A percentile compares a stretch with the other conserved stretches of the same genome.
Evolutionary conservation across 2,113 vertebrate genomes (phyloP).

Genomic region (Ailuropoda melanoleuca): DNA sequence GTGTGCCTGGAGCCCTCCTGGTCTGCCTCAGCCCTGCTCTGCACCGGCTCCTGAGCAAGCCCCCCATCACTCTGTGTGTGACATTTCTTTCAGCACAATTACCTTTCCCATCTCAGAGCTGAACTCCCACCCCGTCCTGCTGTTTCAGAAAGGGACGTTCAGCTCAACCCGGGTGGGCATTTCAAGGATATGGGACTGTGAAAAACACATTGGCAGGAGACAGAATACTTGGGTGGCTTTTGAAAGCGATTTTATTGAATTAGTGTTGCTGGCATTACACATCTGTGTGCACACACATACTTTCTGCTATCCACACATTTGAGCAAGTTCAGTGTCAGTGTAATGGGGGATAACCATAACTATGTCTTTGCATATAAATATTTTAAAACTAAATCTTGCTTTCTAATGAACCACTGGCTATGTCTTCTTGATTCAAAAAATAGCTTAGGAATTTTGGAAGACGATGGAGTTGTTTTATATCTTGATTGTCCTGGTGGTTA

Average conservation of each 20-base stretch:
- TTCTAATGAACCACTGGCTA: background rate
- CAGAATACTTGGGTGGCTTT: constrained; percentile 35
- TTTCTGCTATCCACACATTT: background rate
- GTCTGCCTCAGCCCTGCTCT: background rate
- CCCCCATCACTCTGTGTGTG: rapidly evolving
- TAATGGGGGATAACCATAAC: background rate
- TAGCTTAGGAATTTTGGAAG: background rate
- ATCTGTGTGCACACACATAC: rapidly evolving
- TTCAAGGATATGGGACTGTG: background rate
- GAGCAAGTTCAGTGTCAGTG: background rate
- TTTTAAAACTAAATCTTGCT: background rate
- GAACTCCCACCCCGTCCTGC: background rate
- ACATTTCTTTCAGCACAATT: rapidly evolving
- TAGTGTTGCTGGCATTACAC: background rate
- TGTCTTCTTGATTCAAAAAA: background rate
- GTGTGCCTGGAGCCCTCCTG: too few relatives aligned
- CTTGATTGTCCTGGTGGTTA: rapidly evolving
- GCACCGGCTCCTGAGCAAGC: rapidly evolving
- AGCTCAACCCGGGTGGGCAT: constrained; percentile 60
- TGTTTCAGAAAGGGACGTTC: background rate
- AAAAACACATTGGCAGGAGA: background rate
- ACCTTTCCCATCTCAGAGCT: rapidly evolving
- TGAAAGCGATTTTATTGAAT: background rate
- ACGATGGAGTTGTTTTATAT: rapidly evolving
- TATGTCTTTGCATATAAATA: background rate